These are phyloP conservation scores for Schizothorax lantsangensis DNA, from an alignment of 2,797 vertebrate species.

Conservation along the genomic window DNA sequence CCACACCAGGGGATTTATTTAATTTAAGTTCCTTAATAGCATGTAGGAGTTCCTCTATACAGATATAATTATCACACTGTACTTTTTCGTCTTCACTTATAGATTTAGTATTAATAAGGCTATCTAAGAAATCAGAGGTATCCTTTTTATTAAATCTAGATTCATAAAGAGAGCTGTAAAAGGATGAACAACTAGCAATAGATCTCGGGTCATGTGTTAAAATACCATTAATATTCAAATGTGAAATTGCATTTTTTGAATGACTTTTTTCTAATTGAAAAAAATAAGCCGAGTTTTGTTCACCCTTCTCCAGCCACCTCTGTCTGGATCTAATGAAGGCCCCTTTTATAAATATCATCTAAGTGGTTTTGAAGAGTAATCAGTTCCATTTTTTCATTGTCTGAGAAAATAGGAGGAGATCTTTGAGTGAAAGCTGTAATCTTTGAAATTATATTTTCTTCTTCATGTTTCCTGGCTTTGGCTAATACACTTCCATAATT, in stretches of 20 bases:
- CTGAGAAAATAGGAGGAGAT: neutral
- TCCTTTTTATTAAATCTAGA: neutral
- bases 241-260: neutral
- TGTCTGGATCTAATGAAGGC: no score
- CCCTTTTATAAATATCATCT: no score
- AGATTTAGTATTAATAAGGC: neutral
- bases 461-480: conserved; percentile 1
- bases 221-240: neutral
- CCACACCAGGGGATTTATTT: neutral
- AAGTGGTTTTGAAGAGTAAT: no score
- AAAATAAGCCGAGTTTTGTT: no score
- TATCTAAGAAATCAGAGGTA: neutral
- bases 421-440: neutral
- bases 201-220: neutral
- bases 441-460: neutral
- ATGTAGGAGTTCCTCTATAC: neutral
- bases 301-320: no score
- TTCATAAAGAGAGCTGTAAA: conserved; percentile 7
- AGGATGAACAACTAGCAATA: neutral
- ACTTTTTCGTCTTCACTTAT: neutral
- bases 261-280: no score
- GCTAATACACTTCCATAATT: neutral
- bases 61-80: neutral
- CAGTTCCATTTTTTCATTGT: no score
- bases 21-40: neutral